Evolutionary conservation across 2,797 vertebrate genomes (phyloP).

Genomic region (Phrynocephalus forsythii): DNA sequence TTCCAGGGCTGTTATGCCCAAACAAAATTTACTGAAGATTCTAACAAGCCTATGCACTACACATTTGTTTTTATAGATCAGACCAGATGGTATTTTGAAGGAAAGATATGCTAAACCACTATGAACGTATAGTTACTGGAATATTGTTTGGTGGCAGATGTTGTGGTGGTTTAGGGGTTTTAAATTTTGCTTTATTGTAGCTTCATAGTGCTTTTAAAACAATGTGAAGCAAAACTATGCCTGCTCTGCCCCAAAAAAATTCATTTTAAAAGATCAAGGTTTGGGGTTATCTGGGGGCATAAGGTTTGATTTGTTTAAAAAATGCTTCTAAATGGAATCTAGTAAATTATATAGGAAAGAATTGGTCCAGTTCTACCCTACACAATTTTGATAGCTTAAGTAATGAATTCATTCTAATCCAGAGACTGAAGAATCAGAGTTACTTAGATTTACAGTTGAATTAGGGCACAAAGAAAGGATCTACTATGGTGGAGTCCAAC

Average conservation of each 20-base stretch:
- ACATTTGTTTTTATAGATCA: slow-evolving; percentile 49
- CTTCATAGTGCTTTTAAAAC: slow-evolving; percentile 44
- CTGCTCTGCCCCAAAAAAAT: slow-evolving; percentile 17
- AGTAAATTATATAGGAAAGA: neutral
- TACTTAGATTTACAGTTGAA: neutral
- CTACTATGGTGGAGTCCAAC: too few species aligned
- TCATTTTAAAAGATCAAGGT: slow-evolving; percentile 1
- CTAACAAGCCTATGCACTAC: neutral
- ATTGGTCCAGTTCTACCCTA: neutral
- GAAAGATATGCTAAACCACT: slow-evolving; percentile 50
- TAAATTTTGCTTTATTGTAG: slow-evolving; percentile 54
- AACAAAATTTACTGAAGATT: slow-evolving; percentile 45
- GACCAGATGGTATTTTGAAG: slow-evolving; percentile 69
- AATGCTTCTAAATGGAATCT: neutral
- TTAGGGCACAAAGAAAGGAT: neutral
- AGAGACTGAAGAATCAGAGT: neutral
- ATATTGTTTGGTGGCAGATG: slow-evolving; percentile 62
- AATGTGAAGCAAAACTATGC: slow-evolving; percentile 40
- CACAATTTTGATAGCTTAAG: neutral
- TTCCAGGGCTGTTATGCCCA: neutral
- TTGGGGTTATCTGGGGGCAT: neutral
- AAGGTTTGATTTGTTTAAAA: neutral
- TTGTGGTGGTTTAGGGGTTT: slow-evolving; percentile 51
- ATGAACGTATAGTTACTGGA: slow-evolving; percentile 53
- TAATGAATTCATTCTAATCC: neutral